These are phyloP conservation scores for Anser cygnoides DNA, from an alignment of 2,113 vertebrate genomes.

Conservation along the genomic window DNA sequence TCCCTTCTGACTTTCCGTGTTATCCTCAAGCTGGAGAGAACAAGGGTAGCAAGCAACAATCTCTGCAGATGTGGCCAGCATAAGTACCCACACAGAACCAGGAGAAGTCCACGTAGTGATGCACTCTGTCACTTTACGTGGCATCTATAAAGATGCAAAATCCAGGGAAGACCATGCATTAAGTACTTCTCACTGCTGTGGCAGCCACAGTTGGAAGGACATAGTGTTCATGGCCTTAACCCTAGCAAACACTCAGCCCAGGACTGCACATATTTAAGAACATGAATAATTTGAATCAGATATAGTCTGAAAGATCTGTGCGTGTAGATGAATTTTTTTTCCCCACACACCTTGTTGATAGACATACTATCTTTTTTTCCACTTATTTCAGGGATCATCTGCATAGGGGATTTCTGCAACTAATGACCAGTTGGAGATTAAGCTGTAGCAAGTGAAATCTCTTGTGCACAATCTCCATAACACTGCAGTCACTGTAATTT, in stretches of 20 bases:
- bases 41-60: background rate
- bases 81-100: background rate
- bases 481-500: background rate
- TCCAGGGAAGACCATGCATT: background rate
- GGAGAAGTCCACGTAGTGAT: background rate
- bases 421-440: background rate
- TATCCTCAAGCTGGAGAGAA: background rate
- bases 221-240: background rate
- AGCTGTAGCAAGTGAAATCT: background rate
- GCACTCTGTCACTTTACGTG: background rate
- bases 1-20: background rate
- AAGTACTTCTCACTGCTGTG: background rate
- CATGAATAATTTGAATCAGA: background rate
- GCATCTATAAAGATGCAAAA: background rate
- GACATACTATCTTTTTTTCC: background rate
- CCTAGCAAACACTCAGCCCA: background rate
- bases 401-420: background rate
- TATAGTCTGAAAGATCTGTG: background rate
- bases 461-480: background rate
- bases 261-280: background rate
- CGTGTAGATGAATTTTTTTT: background rate
- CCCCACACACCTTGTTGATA: background rate
- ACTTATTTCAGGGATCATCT: background rate
- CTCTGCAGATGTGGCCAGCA: background rate
- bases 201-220: background rate